phyloP scores from a whole-genome alignment of 2,888 invertebrate genomes.

The Mimumesa dahlbomi region DNA sequence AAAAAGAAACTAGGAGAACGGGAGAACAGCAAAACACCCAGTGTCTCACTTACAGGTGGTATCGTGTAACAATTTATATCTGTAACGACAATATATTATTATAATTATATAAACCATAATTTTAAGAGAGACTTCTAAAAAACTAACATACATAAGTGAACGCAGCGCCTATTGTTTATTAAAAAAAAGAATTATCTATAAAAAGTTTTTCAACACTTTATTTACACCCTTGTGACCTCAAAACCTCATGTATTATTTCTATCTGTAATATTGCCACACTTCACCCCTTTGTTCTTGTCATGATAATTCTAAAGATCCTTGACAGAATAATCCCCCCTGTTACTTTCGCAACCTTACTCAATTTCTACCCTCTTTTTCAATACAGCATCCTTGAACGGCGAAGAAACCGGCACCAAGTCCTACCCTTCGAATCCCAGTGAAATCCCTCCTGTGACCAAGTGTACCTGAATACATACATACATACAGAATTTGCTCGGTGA shows the following conservation, averaged over 20 bases:
- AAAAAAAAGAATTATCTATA: slow-evolving; percentile 71
- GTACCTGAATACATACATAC: too few species aligned
- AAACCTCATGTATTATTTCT: neutral
- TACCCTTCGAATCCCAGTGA: slow-evolving; percentile 19
- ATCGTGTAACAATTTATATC: slow-evolving; percentile 66
- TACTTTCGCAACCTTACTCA: neutral
- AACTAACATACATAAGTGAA: slow-evolving; percentile 76
- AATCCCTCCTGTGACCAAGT: slow-evolving; percentile 9
- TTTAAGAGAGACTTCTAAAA: slow-evolving; percentile 78
- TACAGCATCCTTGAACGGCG: slow-evolving; percentile 2
- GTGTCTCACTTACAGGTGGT: slow-evolving; percentile 67
- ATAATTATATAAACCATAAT: slow-evolving; percentile 69
- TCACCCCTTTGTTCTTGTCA: too few species aligned
- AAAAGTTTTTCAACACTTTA: slow-evolving; percentile 43
- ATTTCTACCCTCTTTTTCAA: slow-evolving; percentile 11
- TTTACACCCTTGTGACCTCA: neutral
- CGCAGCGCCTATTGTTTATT: slow-evolving; percentile 76
- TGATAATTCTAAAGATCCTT: too few species aligned
- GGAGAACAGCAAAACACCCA: slow-evolving; percentile 56
- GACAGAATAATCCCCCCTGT: neutral
- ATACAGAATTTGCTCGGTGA: slow-evolving; percentile 26
- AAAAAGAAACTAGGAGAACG: slow-evolving; percentile 51
- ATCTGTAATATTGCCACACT: too few species aligned
- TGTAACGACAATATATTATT: slow-evolving; percentile 70
- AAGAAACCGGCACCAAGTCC: slow-evolving; percentile 1